Evolutionary conservation across 30 jellyfish, hydroid and myxozoan genomes (phyloP), one percentile per base, ranked within the genome.

Genomic region (Sanderia malayensis): DNA sequence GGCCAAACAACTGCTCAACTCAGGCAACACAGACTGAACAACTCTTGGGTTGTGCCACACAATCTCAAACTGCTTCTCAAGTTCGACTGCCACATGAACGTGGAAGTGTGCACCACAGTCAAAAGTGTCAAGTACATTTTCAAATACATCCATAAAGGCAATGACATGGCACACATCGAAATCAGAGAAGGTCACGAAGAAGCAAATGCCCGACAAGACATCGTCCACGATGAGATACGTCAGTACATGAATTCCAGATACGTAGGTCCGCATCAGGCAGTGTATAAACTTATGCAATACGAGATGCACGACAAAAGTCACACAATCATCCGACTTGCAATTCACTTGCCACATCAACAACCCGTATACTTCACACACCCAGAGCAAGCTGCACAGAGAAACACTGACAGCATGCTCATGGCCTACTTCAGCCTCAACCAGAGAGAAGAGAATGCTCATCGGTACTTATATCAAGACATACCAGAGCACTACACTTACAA

Each of bases 171-270:
- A 0, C 70, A 80, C 57, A 67, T 86, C 17, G 81, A 67, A 49
- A 81, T 81, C 81, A 58, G 76, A 25, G 47, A 85, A 41, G 44
- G n/a, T n/a, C n/a, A n/a, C n/a, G n/a, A n/a, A n/a, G 58, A 44
- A 9, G 31, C 11, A 58, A 58, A 9, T 30, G 27, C 32, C 49
- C 32, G 20, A 58, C 15, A 71, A 31, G 3, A 15, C 15, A 10
- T 86, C 34, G 55, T 72, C 58, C 95, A 86, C 46, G 90, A 68
- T 68, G 95, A 86, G 87, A 72, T 86, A 4, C 28, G 23, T 31
- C 76, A 34, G 41, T 61, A 47, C 32, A 62, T 71, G 29, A 45
- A 70, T 70, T 67, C 88, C 13, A 23, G 93, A 17, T 80, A 80
- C 29, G 90, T 80, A 52, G 71, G 90, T 9, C 81, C 93, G 4